These are phyloP conservation scores for Drosophila micromelanica DNA, from an alignment of 1,140 invertebrate genomes.

Conservation along the genomic window DNA sequence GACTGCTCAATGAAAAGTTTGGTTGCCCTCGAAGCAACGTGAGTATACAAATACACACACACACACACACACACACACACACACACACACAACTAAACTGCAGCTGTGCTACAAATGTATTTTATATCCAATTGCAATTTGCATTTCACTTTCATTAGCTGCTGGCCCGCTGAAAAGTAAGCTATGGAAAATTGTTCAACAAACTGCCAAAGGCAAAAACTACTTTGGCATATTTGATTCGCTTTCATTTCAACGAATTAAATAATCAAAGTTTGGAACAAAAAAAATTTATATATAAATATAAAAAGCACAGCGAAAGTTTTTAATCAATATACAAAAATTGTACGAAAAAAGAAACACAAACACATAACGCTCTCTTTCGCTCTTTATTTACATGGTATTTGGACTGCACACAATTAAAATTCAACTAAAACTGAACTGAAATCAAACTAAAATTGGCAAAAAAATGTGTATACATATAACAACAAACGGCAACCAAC, in stretches of 20 bases:
- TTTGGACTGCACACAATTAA: constrained; percentile 55
- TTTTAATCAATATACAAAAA: constrained; percentile 22
- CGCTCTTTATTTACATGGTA: constrained; percentile 68
- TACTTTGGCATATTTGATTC: constrained; percentile 5
- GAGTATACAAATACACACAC: constrained; percentile 42
- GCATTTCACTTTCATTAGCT: constrained; percentile 35
- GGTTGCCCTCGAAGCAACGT: constrained; percentile 66
- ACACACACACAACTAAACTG: not conserved
- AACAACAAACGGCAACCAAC: constrained; percentile 34
- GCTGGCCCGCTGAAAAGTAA: constrained; percentile 17
- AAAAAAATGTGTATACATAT: constrained; percentile 22
- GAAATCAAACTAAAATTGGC: constrained; percentile 56
- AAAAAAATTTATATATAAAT: constrained; percentile 14
- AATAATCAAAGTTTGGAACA: constrained; percentile 20
- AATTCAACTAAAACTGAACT: constrained; percentile 27
- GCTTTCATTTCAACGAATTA: constrained; percentile 21
- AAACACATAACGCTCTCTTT: constrained; percentile 32
- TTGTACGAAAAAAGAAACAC: constrained; percentile 18
- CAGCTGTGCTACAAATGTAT: constrained; percentile 6
- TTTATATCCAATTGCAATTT: constrained; percentile 18
- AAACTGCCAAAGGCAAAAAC: constrained; percentile 28
- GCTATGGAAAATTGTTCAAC: constrained; percentile 13
- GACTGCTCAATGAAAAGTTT: constrained; percentile 70
- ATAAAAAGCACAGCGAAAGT: constrained; percentile 2
- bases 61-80: constrained; percentile 8